These are phyloP conservation scores for Caenorhabditis virilis DNA, from an alignment of 2,888 invertebrate genomes.

Conservation along the genomic window DNA sequence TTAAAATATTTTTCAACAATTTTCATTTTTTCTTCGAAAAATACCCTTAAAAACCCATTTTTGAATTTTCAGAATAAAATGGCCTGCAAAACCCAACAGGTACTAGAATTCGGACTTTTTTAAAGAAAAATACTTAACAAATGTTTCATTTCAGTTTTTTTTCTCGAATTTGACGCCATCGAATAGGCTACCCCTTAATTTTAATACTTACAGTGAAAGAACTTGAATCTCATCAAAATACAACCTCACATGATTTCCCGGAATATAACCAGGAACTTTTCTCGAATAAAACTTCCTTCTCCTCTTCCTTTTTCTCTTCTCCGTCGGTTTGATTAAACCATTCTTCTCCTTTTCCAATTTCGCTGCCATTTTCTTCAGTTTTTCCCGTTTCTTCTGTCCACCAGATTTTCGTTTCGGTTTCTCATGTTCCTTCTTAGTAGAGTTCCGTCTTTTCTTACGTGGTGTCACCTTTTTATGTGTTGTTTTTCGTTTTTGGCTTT, in stretches of 20 bases:
- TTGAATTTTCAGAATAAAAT: no score
- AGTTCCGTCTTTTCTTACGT: no score
- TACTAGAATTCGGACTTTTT: no score
- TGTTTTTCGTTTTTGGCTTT: no score
- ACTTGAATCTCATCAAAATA: slow-evolving; percentile 34
- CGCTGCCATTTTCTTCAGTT: background rate
- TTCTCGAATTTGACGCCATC: no score
- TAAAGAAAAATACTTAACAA: background rate
- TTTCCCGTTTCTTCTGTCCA: background rate
- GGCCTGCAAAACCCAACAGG: no score
- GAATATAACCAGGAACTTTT: slow-evolving; percentile 15
- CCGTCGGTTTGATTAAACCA: background rate
- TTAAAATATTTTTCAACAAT: no score
- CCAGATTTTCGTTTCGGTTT: background rate
- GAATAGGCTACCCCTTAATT: background rate
- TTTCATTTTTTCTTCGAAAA: no score
- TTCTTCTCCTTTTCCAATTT: background rate
- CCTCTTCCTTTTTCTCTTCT: slow-evolving; percentile 6
- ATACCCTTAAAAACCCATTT: no score
- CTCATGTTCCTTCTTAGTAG: background rate
- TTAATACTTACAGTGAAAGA: slow-evolving; percentile 23
- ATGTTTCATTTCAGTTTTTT: no score
- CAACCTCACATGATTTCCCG: slow-evolving; percentile 14
- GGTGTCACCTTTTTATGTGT: no score
- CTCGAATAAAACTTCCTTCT: slow-evolving; percentile 7